A percentile compares a stretch with the other conserved stretches of the same genome.
Evolutionary conservation across 2,113 vertebrate species (phyloP).

Genomic region (Oryzias woworae): DNA sequence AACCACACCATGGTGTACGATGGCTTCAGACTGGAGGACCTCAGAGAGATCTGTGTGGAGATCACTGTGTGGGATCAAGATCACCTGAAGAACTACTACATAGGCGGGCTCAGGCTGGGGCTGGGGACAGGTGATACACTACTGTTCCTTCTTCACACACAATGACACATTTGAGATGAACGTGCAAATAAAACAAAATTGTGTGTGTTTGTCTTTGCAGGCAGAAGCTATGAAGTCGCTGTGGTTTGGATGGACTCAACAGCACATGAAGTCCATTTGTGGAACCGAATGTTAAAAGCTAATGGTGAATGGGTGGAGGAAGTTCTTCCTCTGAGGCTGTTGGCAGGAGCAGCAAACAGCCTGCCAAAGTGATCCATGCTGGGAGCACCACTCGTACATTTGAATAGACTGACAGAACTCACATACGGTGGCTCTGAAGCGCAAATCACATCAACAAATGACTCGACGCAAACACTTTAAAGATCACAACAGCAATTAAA

Average conservation of each 20-base stretch:
- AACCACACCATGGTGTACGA: constrained; percentile 98
- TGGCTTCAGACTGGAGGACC: constrained; percentile 84
- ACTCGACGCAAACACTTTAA: no score
- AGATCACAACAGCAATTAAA: no score
- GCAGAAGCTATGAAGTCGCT: constrained; percentile 85
- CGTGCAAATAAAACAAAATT: background rate
- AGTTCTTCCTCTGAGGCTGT: constrained; percentile 86
- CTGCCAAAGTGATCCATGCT: constrained; percentile 73
- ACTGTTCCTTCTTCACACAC: background rate
- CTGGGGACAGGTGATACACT: constrained; percentile 85
- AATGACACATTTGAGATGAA: background rate
- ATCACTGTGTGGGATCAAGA: constrained; percentile 95
- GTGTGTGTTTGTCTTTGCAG: constrained; percentile 65
- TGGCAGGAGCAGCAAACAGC: constrained; percentile 80
- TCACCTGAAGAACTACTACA: constrained; percentile 84
- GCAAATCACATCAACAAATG: no score
- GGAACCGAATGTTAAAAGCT: constrained; percentile 87
- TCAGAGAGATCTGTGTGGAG: constrained; percentile 88
- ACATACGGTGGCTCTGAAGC: background rate
- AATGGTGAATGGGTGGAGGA: constrained; percentile 89
- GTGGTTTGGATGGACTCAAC: constrained; percentile 96
- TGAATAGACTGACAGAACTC: background rate
- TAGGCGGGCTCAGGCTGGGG: constrained; percentile 90
- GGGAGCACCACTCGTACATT: background rate
- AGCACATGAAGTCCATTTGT: constrained; percentile 81